These are phyloP conservation scores for Rallus limicola DNA, from an alignment of 2,113 vertebrate species.

Conservation along the genomic window DNA sequence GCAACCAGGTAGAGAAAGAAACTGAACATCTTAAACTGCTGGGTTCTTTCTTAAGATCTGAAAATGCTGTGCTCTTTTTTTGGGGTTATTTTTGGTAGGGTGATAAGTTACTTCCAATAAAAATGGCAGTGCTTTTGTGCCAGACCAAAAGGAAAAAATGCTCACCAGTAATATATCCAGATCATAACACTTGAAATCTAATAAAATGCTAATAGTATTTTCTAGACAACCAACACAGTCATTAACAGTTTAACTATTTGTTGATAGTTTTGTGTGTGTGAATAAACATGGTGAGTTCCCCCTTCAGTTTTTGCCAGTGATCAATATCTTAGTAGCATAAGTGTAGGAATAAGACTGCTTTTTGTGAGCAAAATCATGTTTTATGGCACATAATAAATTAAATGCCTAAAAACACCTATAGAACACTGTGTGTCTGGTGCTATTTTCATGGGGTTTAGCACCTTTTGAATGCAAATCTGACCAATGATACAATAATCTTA, in stretches of 20 bases:
- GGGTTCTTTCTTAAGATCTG: background rate
- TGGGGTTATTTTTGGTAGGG: background rate
- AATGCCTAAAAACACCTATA: background rate
- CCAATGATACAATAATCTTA: background rate
- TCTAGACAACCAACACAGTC: background rate
- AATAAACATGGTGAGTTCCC: background rate
- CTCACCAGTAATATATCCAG: background rate
- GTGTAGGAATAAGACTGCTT: background rate
- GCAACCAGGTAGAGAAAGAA: background rate
- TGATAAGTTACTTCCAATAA: background rate
- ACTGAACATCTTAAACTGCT: background rate
- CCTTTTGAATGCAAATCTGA: background rate
- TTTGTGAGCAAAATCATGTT: background rate
- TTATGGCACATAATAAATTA: background rate
- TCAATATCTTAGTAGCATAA: background rate
- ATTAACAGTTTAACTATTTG: background rate
- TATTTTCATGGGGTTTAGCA: background rate
- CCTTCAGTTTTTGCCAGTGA: background rate
- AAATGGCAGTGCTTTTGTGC: background rate
- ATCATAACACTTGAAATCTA: background rate
- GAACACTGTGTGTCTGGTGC: background rate
- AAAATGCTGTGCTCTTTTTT: background rate
- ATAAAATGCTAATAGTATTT: background rate
- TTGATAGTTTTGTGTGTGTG: background rate
- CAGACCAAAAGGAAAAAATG: background rate